phyloP scores from a whole-genome alignment of 1,140 invertebrate species.

The Drosophila pseudoobscura region DNA sequence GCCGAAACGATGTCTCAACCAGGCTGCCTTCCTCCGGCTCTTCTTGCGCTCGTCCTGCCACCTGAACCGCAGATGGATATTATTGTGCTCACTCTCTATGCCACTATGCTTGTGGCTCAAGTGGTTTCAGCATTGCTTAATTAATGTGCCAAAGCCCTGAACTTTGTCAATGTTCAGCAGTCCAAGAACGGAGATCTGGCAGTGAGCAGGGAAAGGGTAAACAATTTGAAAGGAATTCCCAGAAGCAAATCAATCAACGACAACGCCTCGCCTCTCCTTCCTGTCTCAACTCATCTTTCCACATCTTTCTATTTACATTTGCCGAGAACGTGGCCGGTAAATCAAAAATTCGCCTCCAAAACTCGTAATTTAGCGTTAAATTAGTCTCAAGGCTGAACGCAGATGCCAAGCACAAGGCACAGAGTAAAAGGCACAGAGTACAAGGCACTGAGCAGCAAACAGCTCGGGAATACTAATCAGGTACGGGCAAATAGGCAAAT shows the following conservation, averaged over 20 bases:
- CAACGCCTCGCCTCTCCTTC: constrained; percentile 1
- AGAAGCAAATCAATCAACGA: constrained; percentile 61
- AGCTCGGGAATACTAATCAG: constrained; percentile 28
- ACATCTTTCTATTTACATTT: neutral
- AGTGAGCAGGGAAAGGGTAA: constrained; percentile 10
- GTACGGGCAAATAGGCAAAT: constrained; percentile 31
- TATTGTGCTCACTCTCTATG: constrained; percentile 15
- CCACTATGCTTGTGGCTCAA: constrained; percentile 16
- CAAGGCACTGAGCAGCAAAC: neutral
- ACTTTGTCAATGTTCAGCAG: constrained; percentile 20
- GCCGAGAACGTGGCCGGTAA: constrained; percentile 9
- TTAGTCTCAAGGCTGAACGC: constrained; percentile 29
- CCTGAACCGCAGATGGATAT: constrained; percentile 13
- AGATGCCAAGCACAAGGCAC: constrained; percentile 1
- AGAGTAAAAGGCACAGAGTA: neutral
- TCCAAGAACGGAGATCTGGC: neutral
- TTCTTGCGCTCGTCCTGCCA: neutral
- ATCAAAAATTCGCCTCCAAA: constrained; percentile 51
- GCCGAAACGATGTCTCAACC: constrained; percentile 37
- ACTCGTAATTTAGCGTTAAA: constrained; percentile 66
- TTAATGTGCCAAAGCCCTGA: constrained; percentile 59
- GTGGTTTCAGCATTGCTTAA: constrained; percentile 55
- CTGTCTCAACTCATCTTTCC: neutral
- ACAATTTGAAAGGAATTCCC: constrained; percentile 2
- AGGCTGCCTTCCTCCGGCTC: neutral